Evolutionary conservation across 2,888 invertebrate species (phyloP), one percentile per base, ranked within the genome.

Genomic region (Gastracanthus pulcherrimus): DNA sequence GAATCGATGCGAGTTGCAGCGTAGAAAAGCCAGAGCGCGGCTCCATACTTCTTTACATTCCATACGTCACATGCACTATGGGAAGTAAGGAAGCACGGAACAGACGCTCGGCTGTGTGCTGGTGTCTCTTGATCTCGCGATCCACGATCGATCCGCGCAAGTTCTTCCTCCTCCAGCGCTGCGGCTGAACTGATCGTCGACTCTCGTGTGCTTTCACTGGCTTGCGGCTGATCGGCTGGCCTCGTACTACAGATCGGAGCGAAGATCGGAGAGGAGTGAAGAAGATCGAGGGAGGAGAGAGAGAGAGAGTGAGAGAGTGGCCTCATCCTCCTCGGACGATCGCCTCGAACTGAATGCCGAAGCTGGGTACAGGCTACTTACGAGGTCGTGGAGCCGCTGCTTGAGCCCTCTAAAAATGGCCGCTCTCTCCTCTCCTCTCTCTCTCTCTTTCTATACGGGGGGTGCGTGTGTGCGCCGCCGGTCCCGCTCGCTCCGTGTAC

Each of bases 1-100:
- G n/a, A 62, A 19, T n/a, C 29, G 9, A 11, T 19, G 23, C 13
- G 13, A 36, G 16, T 11, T 29, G 2, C 29, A 19, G 48, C 23
- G 79, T 66, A 16, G 82, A 76, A 9, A 19, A 3, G 51, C 83
- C 83, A 29, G 23, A 76, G 76, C 83, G 78, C 83, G 93, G 95
- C 96, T 96, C 96, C 96, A 96, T 96, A 97, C 97, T 97, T 97
- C 97, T 97, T 97, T 97, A 97, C 97, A 97, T 97, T 97, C 97
- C 97, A 97, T 97, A 97, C 93, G 95, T 94, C 93, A 90, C 94
- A 93, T 92, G 92, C 93, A 95, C 96, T 97, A 97, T 97, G 97
- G 96, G 96, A 96, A 96, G 96, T 96, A 97, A 97, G 96, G 97
- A 97, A 97, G 97, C 96, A 97, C 96, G 97, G 96, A 96, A 96